These are phyloP conservation scores for Sarcophilus harrisii DNA, from an alignment of 2,797 vertebrate genomes.

Conservation along the genomic window DNA sequence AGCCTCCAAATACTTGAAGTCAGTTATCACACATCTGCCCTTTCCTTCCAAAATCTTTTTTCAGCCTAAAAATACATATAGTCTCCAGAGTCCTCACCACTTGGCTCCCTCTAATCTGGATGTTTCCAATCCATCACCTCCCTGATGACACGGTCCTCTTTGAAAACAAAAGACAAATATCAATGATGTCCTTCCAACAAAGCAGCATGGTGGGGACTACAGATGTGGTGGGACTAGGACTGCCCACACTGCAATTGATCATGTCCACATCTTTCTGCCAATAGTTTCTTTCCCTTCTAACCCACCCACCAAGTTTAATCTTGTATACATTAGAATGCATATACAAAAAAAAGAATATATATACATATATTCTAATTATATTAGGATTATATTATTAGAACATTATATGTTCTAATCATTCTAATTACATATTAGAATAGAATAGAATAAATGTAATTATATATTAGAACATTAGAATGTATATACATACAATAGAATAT, in stretches of 20 bases:
- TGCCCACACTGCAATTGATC: not conserved
- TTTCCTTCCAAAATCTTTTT: not conserved
- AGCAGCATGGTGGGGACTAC: not conserved
- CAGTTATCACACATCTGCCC: not conserved
- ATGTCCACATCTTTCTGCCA: not conserved
- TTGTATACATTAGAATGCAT: too few species aligned
- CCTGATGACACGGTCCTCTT: too few species aligned
- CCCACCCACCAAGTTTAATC: not conserved
- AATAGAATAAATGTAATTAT: too few species aligned
- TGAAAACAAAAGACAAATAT: too few species aligned
- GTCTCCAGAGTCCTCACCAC: not conserved
- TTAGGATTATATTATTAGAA: too few species aligned
- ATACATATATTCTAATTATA: too few species aligned
- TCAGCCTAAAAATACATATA: not conserved
- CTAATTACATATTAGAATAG: too few species aligned
- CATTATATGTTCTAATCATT: too few species aligned
- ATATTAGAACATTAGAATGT: too few species aligned
- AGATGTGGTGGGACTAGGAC: not conserved
- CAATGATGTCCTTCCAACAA: not conserved
- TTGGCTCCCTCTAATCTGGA: not conserved
- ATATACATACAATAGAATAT: too few species aligned
- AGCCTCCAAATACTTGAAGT: not conserved
- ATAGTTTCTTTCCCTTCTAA: not conserved
- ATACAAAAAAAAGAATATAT: too few species aligned
- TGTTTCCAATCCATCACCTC: not conserved